Evolutionary conservation across 2,888 invertebrate genomes (phyloP), one percentile per base, ranked within the genome.

Genomic region (Cerastoderma edule): DNA sequence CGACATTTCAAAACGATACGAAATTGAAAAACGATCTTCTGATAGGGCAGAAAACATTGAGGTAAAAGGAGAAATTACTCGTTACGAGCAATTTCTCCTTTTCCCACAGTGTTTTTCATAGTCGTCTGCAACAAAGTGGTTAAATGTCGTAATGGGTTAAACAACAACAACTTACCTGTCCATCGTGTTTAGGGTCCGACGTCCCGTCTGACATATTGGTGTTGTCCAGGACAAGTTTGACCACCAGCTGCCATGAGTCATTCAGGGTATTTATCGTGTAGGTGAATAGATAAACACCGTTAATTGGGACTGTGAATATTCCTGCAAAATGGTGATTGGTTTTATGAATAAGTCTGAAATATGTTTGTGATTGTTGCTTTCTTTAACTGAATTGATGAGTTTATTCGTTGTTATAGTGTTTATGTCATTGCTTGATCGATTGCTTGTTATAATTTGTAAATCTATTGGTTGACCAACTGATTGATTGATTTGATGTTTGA

Each of bases 211-310:
- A 71, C 22, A 63, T 35, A 32, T 71, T 71, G 48, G 63, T 54
- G 30, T 50, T 35, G n/a, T 71, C 70, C 2, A 64, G 28, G 5
- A 71, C 70, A 22, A 71, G 63, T 28, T 63, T 64, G 10, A 71
- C 70, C 0, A 71, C 64, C 28, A 71, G 53, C 44, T 71, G 70
- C 10, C 56, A 54, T 22, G 30, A 39, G 19, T 32, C 30, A 0
- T n/a, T 44, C 5, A 28, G 2, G 1, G 70, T 64, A 50, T 64
- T 54, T 16, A 71, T 54, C 6, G 54, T 39, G 54, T 71, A 71
- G 10, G 60, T 60, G 39, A 71, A 71, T n/a, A 71, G 39, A 54
- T 71, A 71, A 2, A 60, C 60, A 22, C 70, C 70, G 19, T 35
- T 30, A 13, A 64, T 54, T 0, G 64, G 64, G 8, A 44, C 63